These are phyloP conservation scores for Tetragnatha montana DNA, from an alignment of 2,888 invertebrate species.

Conservation along the genomic window DNA sequence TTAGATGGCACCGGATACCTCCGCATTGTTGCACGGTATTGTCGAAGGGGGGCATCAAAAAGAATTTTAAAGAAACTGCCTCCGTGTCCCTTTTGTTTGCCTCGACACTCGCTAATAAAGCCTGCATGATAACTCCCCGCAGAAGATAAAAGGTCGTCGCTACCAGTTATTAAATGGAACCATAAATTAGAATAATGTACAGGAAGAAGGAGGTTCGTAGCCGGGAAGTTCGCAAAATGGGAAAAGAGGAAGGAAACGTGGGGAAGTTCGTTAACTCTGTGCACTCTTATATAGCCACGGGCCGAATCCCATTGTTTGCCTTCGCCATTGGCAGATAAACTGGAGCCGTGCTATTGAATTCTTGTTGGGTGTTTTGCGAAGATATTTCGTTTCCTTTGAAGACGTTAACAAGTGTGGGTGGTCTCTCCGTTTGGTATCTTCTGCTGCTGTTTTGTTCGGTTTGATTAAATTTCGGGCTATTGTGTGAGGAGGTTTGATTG, in stretches of 20 bases:
- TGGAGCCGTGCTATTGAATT: neutral
- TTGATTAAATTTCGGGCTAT: no score
- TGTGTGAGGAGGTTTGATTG: no score
- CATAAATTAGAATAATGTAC: neutral
- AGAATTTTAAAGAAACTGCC: neutral
- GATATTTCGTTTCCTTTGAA: neutral
- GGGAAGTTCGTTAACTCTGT: constrained; percentile 28
- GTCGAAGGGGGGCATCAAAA: neutral
- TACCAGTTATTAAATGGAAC: neutral
- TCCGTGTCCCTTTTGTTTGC: neutral
- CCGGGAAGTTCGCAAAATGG: constrained; percentile 12
- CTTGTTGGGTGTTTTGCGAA: neutral
- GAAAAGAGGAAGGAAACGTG: constrained; percentile 3
- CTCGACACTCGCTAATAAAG: neutral
- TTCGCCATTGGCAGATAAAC: neutral
- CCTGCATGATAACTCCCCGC: neutral
- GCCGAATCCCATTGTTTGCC: neutral
- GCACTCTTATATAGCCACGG: neutral
- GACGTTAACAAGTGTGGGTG: no score
- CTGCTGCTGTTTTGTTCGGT: no score
- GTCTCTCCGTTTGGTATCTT: no score
- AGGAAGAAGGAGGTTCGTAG: neutral
- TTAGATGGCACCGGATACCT: neutral
- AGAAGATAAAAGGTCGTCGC: neutral
- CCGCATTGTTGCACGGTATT: neutral